Percentiles rank a stretch among this genome's conserved stretches.
These are phyloP conservation scores for Brachyopa scutellaris DNA, from an alignment of 2,888 invertebrate species.

Conservation along the genomic window DNA sequence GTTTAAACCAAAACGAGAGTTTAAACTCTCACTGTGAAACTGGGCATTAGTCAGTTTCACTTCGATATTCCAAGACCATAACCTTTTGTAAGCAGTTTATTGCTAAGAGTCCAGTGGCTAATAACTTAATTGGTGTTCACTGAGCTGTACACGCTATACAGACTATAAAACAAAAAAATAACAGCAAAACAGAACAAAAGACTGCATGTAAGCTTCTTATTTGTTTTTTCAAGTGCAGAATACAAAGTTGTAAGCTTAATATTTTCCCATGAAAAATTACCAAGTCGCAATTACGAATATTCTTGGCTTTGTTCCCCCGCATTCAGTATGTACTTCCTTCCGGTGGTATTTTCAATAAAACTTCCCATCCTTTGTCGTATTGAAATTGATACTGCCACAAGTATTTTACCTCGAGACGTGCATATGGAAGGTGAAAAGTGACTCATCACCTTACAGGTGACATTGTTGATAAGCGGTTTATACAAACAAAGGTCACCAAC, in stretches of 20 bases:
- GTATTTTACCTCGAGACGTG: not conserved
- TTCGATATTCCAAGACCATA: too few species aligned
- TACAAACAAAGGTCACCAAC: conserved; percentile 38
- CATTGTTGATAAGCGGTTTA: conserved; percentile 52
- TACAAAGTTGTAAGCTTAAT: not conserved
- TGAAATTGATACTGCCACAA: conserved; percentile 29
- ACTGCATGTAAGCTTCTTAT: too few species aligned
- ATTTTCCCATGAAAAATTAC: conserved; percentile 15
- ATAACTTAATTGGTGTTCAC: too few species aligned
- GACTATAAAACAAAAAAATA: too few species aligned
- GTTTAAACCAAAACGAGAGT: too few species aligned
- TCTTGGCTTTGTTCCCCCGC: not conserved
- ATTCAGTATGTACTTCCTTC: conserved; percentile 43
- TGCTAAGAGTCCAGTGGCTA: too few species aligned
- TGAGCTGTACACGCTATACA: too few species aligned
- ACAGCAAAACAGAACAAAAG: too few species aligned
- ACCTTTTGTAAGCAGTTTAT: too few species aligned
- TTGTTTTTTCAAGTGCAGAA: not conserved
- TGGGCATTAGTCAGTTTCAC: too few species aligned
- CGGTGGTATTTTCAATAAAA: conserved; percentile 10
- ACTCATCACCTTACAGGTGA: conserved; percentile 50
- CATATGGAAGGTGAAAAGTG: conserved; percentile 3
- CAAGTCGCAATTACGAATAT: not conserved
- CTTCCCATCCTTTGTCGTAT: conserved; percentile 34
- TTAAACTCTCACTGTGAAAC: too few species aligned